Base-by-base conservation (phyloP, 1,140 invertebrate genomes). In the Drosophila lacertosa region DNA sequence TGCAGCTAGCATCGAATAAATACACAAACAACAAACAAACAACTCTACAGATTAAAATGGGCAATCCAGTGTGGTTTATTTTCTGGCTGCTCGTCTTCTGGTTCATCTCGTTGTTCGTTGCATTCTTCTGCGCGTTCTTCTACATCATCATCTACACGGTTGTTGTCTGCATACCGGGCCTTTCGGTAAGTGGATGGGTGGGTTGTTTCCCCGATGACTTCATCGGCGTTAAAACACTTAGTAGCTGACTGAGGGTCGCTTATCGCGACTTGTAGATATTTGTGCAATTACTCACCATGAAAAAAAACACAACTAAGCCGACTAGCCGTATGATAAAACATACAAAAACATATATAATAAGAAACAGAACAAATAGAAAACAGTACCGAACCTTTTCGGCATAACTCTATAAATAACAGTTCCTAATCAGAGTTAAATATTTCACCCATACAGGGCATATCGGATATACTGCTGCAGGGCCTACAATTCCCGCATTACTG, bases 1-100 rank as follows among this genome's bases (percentile, higher is more conserved):
- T 53, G 2, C 65, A 83, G 79, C 39, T n/a, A n/a, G 13, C 70
- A 63, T 64, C 54, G 13, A 10, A 47, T 7, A 15, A 42, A 53
- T n/a, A n/a, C n/a, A 68, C 53, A 88, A 63, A 37, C 33, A 45
- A 53, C 40, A n/a, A 53, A 68, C 53, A 88, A 63, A 37, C 33
- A 45, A 53, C 40, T 47, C 35, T 50, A 62, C 53, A 50, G 44
- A 66, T 58, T 32, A 64, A 76, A 54, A 92, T 92, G 92, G 90
- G 77, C n/a, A 93, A 93, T 91, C 90, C 92, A 29, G 33, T 95
- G 9, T 95, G 94, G 93, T 94, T 94, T 40, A 92, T 97, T 29
- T 92, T 97, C 58, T 97, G 96, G 96, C 92, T 96, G 1, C 75
- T 97, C 5, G 93, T 97, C 57, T 92, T 97, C n/a, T 93, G 96